phyloP scores from a whole-genome alignment of 1,140 invertebrate genomes.

The Drosophila azteca region DNA sequence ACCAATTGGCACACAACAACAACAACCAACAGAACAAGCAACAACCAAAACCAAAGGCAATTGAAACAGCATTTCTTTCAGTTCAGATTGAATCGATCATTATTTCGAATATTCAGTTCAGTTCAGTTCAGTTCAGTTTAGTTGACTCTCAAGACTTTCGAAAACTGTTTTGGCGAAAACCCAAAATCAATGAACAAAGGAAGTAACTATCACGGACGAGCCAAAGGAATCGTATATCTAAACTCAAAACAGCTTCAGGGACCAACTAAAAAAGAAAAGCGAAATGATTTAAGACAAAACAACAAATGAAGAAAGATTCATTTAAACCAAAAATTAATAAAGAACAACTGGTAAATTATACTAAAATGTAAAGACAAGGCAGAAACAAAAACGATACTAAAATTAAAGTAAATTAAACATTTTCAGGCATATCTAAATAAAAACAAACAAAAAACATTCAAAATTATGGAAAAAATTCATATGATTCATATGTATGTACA shows the following conservation, averaged over 20 bases:
- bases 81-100: slow-evolving; percentile 5
- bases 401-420: slow-evolving; percentile 31
- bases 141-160: slow-evolving; percentile 27
- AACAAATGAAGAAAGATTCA: slow-evolving; percentile 1
- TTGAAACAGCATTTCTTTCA: slow-evolving; percentile 25
- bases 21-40: slow-evolving; percentile 21
- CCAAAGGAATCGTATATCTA: slow-evolving; percentile 69
- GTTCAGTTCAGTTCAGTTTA: background rate
- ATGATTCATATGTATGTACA: slow-evolving; percentile 45
- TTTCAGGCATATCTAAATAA: slow-evolving; percentile 54
- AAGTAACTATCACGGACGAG: slow-evolving; percentile 55
- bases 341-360: slow-evolving; percentile 47
- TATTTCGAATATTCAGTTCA: slow-evolving; percentile 9
- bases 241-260: slow-evolving; percentile 81
- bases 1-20: slow-evolving; percentile 47
- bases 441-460: slow-evolving; percentile 5
- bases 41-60: slow-evolving; percentile 26
- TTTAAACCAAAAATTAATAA: slow-evolving; percentile 27
- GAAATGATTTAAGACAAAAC: slow-evolving; percentile 52
- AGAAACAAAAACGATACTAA: slow-evolving; percentile 2
- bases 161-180: slow-evolving; percentile 21
- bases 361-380: slow-evolving; percentile 28
- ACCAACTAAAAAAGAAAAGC: slow-evolving; percentile 68
- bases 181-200: slow-evolving; percentile 34
- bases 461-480: slow-evolving; percentile 36